Base-by-base conservation (phyloP, 2,797 vertebrate species). In the Amazona ochrocephala region DNA sequence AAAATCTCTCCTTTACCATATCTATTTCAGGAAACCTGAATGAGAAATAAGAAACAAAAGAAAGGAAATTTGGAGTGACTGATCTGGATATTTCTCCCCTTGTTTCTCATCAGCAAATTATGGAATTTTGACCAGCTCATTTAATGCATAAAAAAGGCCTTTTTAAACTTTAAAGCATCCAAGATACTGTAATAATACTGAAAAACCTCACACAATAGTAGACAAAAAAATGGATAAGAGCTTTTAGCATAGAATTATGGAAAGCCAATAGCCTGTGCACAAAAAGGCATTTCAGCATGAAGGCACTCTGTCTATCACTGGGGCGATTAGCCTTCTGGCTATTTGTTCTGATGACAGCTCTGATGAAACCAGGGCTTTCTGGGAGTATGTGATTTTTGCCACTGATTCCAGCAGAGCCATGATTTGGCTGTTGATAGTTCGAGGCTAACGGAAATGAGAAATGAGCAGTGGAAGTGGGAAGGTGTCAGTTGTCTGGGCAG, bases 141-240 rank as follows among this genome's bases (percentile, higher is more conserved):
- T 94, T 92, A 72, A 83, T 13, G 5, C 42, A 71, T 64, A 74
- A 80, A 89, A 89, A 95, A 74, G 42, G 10, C 18, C 53, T 87
- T 94, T 94, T 89, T 30, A 87, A 87, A 75, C 70, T 80, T 97
- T 65, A 41, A 94, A 93, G 47, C 72, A 70, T 58, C 34, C 20
- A 29, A 88, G 82, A 41, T 44, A 70, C 53, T 75, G 50, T 42
- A 83, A 75, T 89, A 83, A 66, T 44, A 42, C 62, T 27, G 56
- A 88, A 89, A 92, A 76, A 9, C 3, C 22, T 84, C 30, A 68
- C 65, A 89, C 45, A 87, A 89, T n/a, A 77, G 30, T 39, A 74
- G 87, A 51, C n/a, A 94, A 58, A 77, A 93, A 95, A 95, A 80
- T 47, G 53, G 48, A 6, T 80, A 87, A 91, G 62, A 83, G 45